phyloP scores from a whole-genome alignment of 2,113 vertebrate species.

The Sceloporus undulatus region DNA sequence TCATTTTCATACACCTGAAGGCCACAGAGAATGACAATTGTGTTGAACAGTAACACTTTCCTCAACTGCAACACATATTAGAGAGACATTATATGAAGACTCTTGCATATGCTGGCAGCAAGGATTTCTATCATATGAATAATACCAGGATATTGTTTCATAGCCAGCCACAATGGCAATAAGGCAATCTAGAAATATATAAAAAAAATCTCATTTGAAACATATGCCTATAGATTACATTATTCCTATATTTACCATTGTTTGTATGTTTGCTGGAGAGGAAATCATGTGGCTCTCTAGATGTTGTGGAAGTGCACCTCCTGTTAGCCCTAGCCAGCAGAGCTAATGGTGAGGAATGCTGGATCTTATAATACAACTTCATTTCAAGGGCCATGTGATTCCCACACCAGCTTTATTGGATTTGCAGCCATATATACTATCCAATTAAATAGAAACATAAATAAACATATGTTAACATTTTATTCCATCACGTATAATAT shows the following conservation, averaged over 20 bases:
- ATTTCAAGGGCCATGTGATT: too few relatives aligned
- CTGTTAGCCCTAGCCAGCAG: too few relatives aligned
- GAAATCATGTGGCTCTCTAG: too few relatives aligned
- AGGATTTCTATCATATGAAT: neutral
- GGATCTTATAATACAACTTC: too few relatives aligned
- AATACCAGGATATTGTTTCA: neutral
- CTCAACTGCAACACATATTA: neutral
- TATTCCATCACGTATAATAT: neutral
- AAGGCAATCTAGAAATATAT: neutral
- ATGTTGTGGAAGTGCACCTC: too few relatives aligned
- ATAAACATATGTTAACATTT: too few relatives aligned
- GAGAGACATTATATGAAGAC: neutral
- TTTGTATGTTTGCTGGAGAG: neutral
- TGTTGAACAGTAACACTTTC: neutral
- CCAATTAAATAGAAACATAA: too few relatives aligned
- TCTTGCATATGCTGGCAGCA: neutral
- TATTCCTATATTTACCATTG: neutral
- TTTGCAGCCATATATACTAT: too few relatives aligned
- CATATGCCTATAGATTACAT: neutral
- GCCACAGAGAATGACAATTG: neutral
- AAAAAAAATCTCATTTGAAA: neutral
- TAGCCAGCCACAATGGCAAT: neutral
- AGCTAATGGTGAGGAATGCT: too few relatives aligned
- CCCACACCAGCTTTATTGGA: too few relatives aligned
- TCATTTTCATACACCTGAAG: neutral